These are phyloP conservation scores for Calameuta idolon DNA, from an alignment of 2,888 invertebrate genomes.

Conservation along the genomic window DNA sequence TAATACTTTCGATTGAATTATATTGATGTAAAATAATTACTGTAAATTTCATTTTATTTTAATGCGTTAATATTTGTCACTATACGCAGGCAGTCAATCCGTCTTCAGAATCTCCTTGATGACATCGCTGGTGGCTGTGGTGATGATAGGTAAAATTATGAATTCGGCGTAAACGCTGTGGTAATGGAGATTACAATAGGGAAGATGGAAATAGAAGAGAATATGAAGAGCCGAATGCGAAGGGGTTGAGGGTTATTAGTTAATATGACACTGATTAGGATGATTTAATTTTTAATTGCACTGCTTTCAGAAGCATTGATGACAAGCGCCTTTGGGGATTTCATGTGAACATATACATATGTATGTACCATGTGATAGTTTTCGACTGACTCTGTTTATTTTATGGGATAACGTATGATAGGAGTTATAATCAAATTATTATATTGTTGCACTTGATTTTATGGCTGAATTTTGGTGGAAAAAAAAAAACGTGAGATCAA, in stretches of 20 bases:
- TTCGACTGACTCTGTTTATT: background rate
- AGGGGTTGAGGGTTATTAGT: background rate
- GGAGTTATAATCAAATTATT: background rate
- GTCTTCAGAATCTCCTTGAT: conserved; percentile 23
- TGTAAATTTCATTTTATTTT: background rate
- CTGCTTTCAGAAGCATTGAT: background rate
- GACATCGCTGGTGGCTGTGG: conserved; percentile 22
- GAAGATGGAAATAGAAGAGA: conserved; percentile 1
- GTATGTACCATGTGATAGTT: background rate
- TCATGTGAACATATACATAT: background rate
- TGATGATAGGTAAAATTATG: conserved; percentile 27
- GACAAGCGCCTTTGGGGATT: background rate
- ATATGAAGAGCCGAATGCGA: background rate
- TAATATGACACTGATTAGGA: background rate
- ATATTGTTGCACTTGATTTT: background rate
- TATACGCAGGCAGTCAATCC: conserved; percentile 32
- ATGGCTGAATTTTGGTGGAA: background rate
- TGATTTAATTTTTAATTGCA: background rate
- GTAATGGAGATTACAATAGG: background rate
- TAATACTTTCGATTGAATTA: conserved; percentile 43
- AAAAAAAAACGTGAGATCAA: background rate
- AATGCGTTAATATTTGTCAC: background rate
- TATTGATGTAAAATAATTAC: background rate
- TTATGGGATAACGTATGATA: background rate
- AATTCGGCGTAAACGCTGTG: background rate